Evolutionary conservation across 1,140 invertebrate species (phyloP), one percentile per base, ranked within the genome.

Genomic region (Pararge aegeria): DNA sequence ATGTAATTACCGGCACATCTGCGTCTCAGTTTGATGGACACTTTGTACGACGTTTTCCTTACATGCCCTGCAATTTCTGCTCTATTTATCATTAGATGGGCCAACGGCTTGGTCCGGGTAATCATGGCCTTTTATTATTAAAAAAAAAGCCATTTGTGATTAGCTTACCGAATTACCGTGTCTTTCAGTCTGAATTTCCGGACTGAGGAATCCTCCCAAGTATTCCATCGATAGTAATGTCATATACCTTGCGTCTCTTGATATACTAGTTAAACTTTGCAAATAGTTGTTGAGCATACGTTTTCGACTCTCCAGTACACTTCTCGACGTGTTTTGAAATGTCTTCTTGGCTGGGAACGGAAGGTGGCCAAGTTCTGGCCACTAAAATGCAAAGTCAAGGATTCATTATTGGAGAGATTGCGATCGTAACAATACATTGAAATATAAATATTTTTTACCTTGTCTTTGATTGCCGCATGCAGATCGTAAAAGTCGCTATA

Each of bases 401-500:
- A n/a, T 37, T 37, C 10, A 37, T 12, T 24, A 4, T 24, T n/a
- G n/a, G n/a, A n/a, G n/a, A n/a, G n/a, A n/a, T 5, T 40, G 10
- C 1, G 13, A 40, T 2, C 38, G 38, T 40, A 15, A 40, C 3
- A 37, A 12, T 18, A 27, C 27, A 13, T 9, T 55, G 24, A 30
- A 9, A 7, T 30, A 34, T 0, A 34, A 15, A 16, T 5, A 40
- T 1, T 40, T 15, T 16, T 18, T 59, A 93, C 93, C 82, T 94
- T 94, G 40, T 94, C 93, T 83, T 93, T 94, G 73, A 97, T 93
- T 89, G 95, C 93, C 70, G 93, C 91, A 75, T 97, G 94, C 5
- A 98, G 90, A 77, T 97, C 95, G 78, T 98, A 94, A 86, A 99
- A 98, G 87, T 98, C 97, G 27, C 96, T 97, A 76, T 98, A 99